A percentile compares a stretch with the other conserved stretches of the same genome.
phyloP scores from a whole-genome alignment of 2,888 invertebrate genomes.

The Isotomurus palustris region DNA sequence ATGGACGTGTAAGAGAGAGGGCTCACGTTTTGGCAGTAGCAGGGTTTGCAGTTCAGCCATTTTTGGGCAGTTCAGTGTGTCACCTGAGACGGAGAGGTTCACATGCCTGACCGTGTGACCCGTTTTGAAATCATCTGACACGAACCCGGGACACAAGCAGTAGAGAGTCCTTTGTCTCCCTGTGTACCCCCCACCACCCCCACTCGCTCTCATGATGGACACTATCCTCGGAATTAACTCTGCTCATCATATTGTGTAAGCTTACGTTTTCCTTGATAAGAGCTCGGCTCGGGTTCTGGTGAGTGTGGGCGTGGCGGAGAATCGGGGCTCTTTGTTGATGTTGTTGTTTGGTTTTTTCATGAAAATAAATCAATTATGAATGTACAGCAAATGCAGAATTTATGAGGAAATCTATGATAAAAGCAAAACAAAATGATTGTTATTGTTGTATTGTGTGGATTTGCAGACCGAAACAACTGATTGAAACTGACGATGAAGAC shows the following conservation, averaged over 20 bases:
- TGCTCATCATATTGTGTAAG: neutral
- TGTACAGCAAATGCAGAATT: too few relatives aligned
- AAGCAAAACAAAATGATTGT: neutral
- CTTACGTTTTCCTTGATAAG: neutral
- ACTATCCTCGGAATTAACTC: neutral
- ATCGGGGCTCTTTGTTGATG: neutral
- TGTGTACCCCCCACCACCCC: neutral
- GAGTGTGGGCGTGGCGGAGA: too few relatives aligned
- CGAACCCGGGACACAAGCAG: slow-evolving; percentile 37
- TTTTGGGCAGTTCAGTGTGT: slow-evolving; percentile 11
- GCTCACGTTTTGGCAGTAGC: neutral
- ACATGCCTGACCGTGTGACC: slow-evolving; percentile 43
- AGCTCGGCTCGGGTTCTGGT: neutral
- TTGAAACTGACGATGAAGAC: slow-evolving; percentile 35
- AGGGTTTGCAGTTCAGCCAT: neutral
- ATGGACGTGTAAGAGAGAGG: neutral
- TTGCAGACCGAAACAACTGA: slow-evolving; percentile 33
- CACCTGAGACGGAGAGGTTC: slow-evolving; percentile 23
- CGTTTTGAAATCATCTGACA: slow-evolving; percentile 40
- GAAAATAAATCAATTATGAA: too few relatives aligned
- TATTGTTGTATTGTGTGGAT: slow-evolving; percentile 2
- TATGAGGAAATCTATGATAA: too few relatives aligned
- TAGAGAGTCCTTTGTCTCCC: neutral
- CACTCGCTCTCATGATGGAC: neutral
- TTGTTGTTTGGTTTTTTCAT: neutral